Evolutionary conservation across 1,140 invertebrate genomes (phyloP), one percentile per base, ranked within the genome.

Genomic region (Ptiloglossa arizonensis): DNA sequence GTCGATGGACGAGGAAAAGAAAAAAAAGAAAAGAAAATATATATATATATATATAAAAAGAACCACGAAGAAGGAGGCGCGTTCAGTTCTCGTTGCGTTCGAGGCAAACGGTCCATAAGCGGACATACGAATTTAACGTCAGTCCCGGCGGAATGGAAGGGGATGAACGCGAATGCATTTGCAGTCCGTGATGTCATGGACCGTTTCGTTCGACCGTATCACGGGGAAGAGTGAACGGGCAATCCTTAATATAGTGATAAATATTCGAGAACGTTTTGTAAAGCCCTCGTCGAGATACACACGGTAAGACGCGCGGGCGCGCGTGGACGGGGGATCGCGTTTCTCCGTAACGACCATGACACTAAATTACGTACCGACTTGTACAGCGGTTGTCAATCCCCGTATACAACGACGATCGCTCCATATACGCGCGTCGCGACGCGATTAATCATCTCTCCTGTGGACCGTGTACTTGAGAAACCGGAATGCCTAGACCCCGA

Each of bases 131-230:
- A 84, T 80, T 75, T 76, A 50, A 24, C 52, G n/a, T 57, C 62
- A 24, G 54, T 35, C 63, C 24, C 48, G 60, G 19, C 44, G 27
- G 24, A 19, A 13, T 29, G 64, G 70, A 63, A 60, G 60, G 59
- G 80, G 50, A 70, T 62, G 59, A 35, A 73, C 27, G 27, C 59
- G 71, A 56, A 35, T 76, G 73, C 82, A 83, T 89, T 79, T 87
- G 72, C 83, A 85, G 86, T 32, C 74, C 19, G 77, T 90, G 89
- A 89, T 87, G 88, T 90, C 88, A 90, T 38, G 81, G 66, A 67
- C 74, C 54, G 79, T 87, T 88, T 88, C 69, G 83, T 62, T 82
- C 59, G 29, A 46, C 64, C 70, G 70, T 56, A n/a, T 59, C 24
- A 17, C 8, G 11, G 56, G 32, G 22, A 63, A 29, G 6, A 56